Conservation (phyloP, 1,140 invertebrate genomes). For the Caenorhabditis remanei region DNA sequence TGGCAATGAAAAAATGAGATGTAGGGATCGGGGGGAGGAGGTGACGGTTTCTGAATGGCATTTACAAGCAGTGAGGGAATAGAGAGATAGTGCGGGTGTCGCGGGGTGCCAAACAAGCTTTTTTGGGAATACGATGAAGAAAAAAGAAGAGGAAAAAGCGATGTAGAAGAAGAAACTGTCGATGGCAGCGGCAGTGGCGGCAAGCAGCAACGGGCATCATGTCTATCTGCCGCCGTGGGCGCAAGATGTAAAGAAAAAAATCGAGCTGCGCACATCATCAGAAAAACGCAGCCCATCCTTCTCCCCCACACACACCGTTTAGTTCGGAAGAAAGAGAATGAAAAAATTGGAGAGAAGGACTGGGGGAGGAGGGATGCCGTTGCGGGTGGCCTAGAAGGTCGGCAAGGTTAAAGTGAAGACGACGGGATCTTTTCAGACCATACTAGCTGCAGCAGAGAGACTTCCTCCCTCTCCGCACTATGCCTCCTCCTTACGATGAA, state of each 20-base stretch:
- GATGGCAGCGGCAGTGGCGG: conserved; percentile 37
- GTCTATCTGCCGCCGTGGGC: conserved; percentile 34
- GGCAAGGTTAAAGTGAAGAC: conserved; percentile 55
- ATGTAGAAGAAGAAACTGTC: conserved; percentile 25
- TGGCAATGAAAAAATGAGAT: conserved; percentile 54
- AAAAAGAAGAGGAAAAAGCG: conserved; percentile 39
- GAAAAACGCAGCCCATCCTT: conserved; percentile 26
- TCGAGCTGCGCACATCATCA: conserved; percentile 54
- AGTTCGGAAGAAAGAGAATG: conserved; percentile 53
- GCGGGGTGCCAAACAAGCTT: conserved; percentile 54
- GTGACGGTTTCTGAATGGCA: conserved; percentile 56
- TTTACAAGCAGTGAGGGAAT: conserved; percentile 46
- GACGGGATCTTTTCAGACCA: conserved; percentile 52
- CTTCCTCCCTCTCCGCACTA: conserved; percentile 45
- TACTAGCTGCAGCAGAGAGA: conserved; percentile 49
- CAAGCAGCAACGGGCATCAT: conserved; percentile 46
- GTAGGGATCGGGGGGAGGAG: conserved; percentile 42
- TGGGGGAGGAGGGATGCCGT: conserved; percentile 45
- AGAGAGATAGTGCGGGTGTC: conserved; percentile 43
- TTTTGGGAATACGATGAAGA: conserved; percentile 50
- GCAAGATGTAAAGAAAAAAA: conserved; percentile 55
- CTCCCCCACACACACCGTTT: conserved; percentile 41
- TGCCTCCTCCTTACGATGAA: conserved; percentile 41
- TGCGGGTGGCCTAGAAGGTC: conserved; percentile 42
- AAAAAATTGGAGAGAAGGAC: conserved; percentile 36